phyloP scores from a whole-genome alignment of 1,140 invertebrate species.

The Ephestia elutella region DNA sequence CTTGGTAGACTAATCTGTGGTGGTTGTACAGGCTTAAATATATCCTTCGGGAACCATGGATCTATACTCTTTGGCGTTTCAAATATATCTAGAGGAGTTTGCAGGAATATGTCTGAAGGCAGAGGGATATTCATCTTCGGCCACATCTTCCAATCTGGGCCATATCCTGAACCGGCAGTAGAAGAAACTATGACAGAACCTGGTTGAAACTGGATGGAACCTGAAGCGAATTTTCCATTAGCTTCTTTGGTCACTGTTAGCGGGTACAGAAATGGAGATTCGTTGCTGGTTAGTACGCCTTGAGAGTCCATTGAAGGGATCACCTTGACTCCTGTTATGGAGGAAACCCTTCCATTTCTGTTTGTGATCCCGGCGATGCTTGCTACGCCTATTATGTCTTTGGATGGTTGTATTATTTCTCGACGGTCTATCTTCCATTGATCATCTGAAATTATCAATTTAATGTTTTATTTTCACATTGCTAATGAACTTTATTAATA shows the following conservation, averaged over 20 bases:
- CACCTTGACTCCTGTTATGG: conserved; percentile 32
- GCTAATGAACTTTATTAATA: no score
- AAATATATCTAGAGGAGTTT: conserved; percentile 9
- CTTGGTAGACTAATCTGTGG: conserved; percentile 19
- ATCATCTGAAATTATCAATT: conserved; percentile 2
- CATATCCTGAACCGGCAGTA: conserved; percentile 17
- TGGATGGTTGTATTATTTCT: background rate
- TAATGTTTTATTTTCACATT: no score
- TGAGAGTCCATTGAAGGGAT: conserved; percentile 21
- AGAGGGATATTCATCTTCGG: conserved; percentile 13
- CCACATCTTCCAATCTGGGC: conserved; percentile 10
- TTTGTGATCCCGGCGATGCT: conserved; percentile 34
- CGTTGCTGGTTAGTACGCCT: conserved; percentile 4
- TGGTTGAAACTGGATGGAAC: conserved; percentile 29
- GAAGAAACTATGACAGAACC: conserved; percentile 30
- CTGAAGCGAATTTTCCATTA: conserved; percentile 20
- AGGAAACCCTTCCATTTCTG: conserved; percentile 37
- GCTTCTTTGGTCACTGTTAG: conserved; percentile 26
- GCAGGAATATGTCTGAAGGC: conserved; percentile 21
- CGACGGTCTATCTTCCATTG: background rate
- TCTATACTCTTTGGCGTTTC: conserved; percentile 12
- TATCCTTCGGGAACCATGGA: conserved; percentile 21
- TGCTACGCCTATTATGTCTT: conserved; percentile 29
- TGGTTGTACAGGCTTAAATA: conserved; percentile 17
- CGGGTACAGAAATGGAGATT: conserved; percentile 13